Base-by-base conservation (phyloP, 1,140 invertebrate species). In the Zaprionus capensis region DNA sequence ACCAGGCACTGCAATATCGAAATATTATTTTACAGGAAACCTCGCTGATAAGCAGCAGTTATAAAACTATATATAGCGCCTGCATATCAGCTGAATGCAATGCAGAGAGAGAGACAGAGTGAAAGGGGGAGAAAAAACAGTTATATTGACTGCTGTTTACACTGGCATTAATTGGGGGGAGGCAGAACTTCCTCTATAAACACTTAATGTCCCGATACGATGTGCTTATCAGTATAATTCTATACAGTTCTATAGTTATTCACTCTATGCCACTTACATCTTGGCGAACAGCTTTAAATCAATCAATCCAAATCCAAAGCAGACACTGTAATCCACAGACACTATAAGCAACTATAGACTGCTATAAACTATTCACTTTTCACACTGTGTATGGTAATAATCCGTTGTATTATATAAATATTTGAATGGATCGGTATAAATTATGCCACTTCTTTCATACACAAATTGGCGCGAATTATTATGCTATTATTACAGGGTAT, bases 381-480 rank as follows among this genome's bases (percentile, higher is more conserved):
- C 9, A 56, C 46, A 26, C 38, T 26, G 15, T 63, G 14, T 71
- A 36, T 75, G 51, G 46, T 70, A 80, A 84, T 66, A 65, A 17
- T 46, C n/a, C 41, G 41, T 46, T 46, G 22, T 34, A 28, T 59
- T 59, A 9, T 28, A 20, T 63, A n/a, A 36, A 59, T 76, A 71
- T 51, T 36, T 1, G 41, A 56, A 81, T 88, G 78, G 72, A 56
- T 84, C 14, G 3, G 62, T 31, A 55, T 22, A 38, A 41, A 41
- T 57, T 82, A 75, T 75, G 46, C 15, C 31, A 63, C 76, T 71
- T 72, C 75, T 82, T 88, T 87, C 70, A 76, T 81, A 73, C 36
- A 75, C 69, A 74, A 84, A 88, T 84, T 26, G 55, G 58, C 46
- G 26, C 36, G 31, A 12, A 56, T 56, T 71, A 46, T 26, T 31